phyloP scores from a whole-genome alignment of 2,113 vertebrate genomes.

The Pseudopodoces humilis region DNA sequence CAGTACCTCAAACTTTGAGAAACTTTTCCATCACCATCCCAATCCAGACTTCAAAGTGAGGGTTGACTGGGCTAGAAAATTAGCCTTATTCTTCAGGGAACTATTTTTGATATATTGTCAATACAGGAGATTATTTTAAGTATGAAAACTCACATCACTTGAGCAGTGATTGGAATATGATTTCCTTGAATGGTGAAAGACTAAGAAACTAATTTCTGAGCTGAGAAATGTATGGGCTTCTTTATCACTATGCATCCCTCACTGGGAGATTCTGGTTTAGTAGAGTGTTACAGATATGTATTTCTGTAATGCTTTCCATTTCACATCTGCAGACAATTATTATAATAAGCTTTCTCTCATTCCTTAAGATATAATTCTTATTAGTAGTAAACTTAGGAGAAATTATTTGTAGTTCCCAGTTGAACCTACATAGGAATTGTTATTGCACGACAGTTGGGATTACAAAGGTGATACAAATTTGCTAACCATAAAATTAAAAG shows the following conservation, averaged over 20 bases:
- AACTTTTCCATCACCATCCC: conserved; percentile 36
- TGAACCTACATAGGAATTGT: neutral
- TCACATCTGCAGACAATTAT: conserved; percentile 48
- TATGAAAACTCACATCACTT: conserved; percentile 42
- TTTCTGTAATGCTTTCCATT: conserved; percentile 5
- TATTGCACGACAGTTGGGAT: neutral
- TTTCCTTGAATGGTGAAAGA: conserved; percentile 16
- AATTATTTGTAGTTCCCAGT: neutral
- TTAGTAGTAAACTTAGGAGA: neutral
- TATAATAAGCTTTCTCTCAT: neutral
- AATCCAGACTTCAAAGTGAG: conserved; percentile 46
- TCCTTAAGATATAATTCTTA: neutral
- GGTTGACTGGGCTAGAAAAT: conserved; percentile 40
- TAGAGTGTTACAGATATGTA: neutral
- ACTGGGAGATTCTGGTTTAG: conserved; percentile 4
- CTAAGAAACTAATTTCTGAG: conserved; percentile 32
- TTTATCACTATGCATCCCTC: neutral
- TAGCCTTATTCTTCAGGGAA: conserved; percentile 25
- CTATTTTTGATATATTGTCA: conserved; percentile 18
- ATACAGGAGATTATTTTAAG: conserved; percentile 34
- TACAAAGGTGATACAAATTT: neutral
- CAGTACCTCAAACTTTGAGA: neutral
- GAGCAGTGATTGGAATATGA: conserved; percentile 31
- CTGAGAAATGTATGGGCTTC: neutral
- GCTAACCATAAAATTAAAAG: conserved; percentile 6